Conservation (phyloP, 2,113 vertebrate species). For the Rhipidura dahli region DNA sequence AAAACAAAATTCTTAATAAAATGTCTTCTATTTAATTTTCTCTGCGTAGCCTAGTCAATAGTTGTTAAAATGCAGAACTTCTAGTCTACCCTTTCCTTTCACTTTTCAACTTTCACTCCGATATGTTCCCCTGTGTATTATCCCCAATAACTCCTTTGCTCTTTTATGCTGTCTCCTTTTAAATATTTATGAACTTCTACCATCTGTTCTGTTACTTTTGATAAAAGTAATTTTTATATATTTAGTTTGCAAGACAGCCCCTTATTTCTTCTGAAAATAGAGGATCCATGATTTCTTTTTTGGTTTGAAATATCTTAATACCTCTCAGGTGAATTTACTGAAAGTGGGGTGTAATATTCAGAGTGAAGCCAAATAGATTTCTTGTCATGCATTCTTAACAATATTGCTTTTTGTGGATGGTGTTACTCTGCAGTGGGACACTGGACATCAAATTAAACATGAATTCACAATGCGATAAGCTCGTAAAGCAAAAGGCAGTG, state of each 20-base stretch:
- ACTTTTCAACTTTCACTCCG: background rate
- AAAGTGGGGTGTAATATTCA: background rate
- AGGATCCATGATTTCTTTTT: background rate
- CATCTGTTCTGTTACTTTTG: background rate
- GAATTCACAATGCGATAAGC: background rate
- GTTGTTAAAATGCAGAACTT: background rate
- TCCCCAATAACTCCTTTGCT: background rate
- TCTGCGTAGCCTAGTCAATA: background rate
- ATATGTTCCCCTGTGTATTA: background rate
- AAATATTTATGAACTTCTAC: background rate
- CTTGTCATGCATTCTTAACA: background rate
- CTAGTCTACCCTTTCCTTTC: background rate
- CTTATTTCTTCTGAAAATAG: background rate
- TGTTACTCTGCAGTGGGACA: background rate
- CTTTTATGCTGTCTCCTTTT: background rate
- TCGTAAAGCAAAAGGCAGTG: background rate
- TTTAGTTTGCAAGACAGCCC: background rate
- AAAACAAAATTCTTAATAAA: background rate
- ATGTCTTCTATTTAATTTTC: background rate
- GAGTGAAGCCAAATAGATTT: background rate
- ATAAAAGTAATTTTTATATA: background rate
- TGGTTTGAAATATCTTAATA: background rate
- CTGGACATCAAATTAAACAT: background rate
- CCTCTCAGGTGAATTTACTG: background rate
- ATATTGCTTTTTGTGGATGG: background rate